Base-by-base conservation (phyloP, 2,888 invertebrate genomes). In the Xanthostigma xanthostigma region DNA sequence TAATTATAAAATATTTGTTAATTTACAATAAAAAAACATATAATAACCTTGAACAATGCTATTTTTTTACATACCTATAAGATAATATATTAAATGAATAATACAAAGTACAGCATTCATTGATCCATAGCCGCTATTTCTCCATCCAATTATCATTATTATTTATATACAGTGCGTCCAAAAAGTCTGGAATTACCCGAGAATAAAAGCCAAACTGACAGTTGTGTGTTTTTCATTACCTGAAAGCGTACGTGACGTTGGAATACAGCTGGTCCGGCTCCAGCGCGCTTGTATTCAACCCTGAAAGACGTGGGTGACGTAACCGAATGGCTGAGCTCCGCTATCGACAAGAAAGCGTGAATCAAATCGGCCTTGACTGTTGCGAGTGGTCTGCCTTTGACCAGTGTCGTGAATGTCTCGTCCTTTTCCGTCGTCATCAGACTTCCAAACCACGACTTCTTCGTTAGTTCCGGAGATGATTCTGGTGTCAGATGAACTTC, bases 361-460 rank as follows among this genome's bases (percentile, higher is more conserved):
- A 98, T 95, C 50, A 98, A 76, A 68, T 98, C 97, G 14, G 97
- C 97, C 69, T 97, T 98, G 53, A 98, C 93, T 11, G 92, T 91
- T 48, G 95, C 93, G 57, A 98, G 72, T 0, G 94, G 93, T 64
- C 95, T 95, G 37, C 95, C 96, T 62, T 94, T 93, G 8, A 97
- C 93, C 53, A 97, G 75, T 50, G 97, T 88, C 36, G 96, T 95
- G 69, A 96, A 93, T 5, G 91, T 92, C 67, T 97, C 96, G 61
- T 98, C 97, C 62, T 96, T 87, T 64, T 91, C 95, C 4, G 87
- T 93, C n/a, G 95, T 89, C 71, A 98, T 89, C 56, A 98, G 72
- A 56, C 93, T 93, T 10, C 97, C 97, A 70, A 98, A 98, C 97
- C 97, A 98, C 0, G 97, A 97, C 55, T 93, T 86, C 70, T 97